Evolutionary conservation across 2,888 invertebrate species (phyloP), one percentile per base, ranked within the genome.

Genomic region (Mechanitis messenoides): DNA sequence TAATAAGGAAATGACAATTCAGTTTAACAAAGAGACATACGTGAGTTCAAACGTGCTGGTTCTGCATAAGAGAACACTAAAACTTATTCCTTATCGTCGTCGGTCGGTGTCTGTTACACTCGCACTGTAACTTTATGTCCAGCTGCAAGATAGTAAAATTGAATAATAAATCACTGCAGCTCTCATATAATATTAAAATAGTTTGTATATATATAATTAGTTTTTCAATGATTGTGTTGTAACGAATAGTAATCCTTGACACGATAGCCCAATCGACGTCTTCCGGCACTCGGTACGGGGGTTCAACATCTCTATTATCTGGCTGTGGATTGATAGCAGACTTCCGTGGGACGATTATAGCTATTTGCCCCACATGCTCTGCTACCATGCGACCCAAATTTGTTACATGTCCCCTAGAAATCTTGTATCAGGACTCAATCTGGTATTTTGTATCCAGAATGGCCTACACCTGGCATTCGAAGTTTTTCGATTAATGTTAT

Each of bases 241-340:
- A 57, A 60, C 62, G 47, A 60, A 55, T 56, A 62, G 57, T 66
- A 67, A 59, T 67, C 67, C 68, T 67, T 66, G 69, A 69, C 67
- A 60, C 67, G 64, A 61, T 68, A 59, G 66, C 56, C 67, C 71
- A 75, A 79, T 77, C 76, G 73, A 73, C 76, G 71, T 77, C 75
- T 81, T 85, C 86, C 84, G 82, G 77, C 73, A 71, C 74, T 68
- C 76, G 77, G 79, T 78, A 78, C 72, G 69, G 78, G 79, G 78
- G 81, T 81, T 84, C 82, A 83, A 82, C 81, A 80, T 83, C 80
- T 80, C 80, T 73, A 83, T 87, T 85, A 87, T 85, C 81, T 79
- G 71, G 68, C 72, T 69, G 77, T 79, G 86, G 87, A 87, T 87
- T 86, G 87, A 88, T 87, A 84, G 82, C 79, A 72, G 74, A 79